phyloP scores from a whole-genome alignment of 2,113 vertebrate genomes.

The Brienomyrus brachyistius region DNA sequence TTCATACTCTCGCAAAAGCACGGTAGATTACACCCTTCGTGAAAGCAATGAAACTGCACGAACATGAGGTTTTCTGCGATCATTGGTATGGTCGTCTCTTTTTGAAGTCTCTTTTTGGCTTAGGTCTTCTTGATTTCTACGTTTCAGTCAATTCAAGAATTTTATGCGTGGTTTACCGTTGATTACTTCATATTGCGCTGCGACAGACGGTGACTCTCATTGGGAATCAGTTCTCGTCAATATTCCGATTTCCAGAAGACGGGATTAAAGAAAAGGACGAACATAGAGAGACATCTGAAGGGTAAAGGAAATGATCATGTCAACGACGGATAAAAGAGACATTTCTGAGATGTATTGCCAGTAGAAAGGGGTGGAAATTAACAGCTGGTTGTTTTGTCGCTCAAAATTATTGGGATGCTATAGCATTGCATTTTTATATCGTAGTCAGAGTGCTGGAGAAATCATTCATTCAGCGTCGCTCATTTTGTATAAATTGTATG shows the following conservation, averaged over 20 bases:
- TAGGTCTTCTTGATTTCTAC: not conserved
- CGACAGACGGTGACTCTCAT: not conserved
- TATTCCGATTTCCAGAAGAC: not conserved
- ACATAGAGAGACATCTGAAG: not conserved
- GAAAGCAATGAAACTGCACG: constrained; percentile 17
- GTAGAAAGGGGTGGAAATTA: not conserved
- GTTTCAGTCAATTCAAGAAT: not conserved
- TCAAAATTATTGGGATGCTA: not conserved
- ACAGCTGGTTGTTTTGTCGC: not conserved
- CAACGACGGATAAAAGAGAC: not conserved
- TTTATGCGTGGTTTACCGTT: not conserved
- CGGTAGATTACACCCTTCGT: constrained; percentile 28
- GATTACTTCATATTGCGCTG: not conserved
- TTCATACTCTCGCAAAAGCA: constrained; percentile 15
- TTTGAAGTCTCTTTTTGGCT: not conserved
- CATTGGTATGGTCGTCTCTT: not conserved
- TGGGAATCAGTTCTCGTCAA: not conserved
- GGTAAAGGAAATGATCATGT: constrained; percentile 2
- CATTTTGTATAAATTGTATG: not conserved
- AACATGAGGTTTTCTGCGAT: not conserved
- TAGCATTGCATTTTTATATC: not conserved
- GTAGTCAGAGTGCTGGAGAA: not conserved
- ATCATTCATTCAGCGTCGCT: not conserved
- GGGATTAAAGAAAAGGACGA: not conserved
- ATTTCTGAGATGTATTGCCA: not conserved